These are phyloP conservation scores for Apodemia mormo DNA, from an alignment of 2,888 invertebrate genomes.

Conservation along the genomic window DNA sequence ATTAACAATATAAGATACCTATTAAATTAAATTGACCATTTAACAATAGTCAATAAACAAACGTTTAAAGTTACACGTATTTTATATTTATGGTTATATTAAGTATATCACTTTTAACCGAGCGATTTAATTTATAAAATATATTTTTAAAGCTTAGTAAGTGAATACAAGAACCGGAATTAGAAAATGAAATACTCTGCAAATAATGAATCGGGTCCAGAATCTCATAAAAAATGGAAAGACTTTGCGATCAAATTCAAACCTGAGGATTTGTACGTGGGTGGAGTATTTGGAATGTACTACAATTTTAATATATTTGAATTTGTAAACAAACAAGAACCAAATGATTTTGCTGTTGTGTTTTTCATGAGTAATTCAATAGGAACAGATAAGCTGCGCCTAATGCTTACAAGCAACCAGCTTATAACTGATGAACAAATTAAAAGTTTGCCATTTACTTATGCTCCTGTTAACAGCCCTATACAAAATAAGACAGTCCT, in stretches of 20 bases:
- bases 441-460: conserved; percentile 2
- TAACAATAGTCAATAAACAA: too few relatives aligned
- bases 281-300: conserved; percentile 4
- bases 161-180: neutral
- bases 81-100: too few relatives aligned
- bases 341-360: neutral
- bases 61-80: too few relatives aligned
- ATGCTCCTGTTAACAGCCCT: neutral
- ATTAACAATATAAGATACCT: too few relatives aligned
- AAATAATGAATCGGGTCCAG: neutral
- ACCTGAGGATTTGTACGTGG: conserved; percentile 5
- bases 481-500: neutral
- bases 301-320: conserved; percentile 1
- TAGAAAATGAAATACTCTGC: neutral
- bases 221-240: conserved; percentile 10
- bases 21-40: too few relatives aligned
- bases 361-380: conserved; percentile 9
- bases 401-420: neutral
- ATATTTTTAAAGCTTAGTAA: neutral
- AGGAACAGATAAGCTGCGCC: conserved; percentile 1
- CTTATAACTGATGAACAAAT: neutral
- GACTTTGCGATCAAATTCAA: conserved; percentile 3
- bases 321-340: conserved; percentile 8
- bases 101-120: too few relatives aligned
- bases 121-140: too few relatives aligned